A percentile compares a stretch with the other conserved stretches of the same genome.
Conservation (phyloP, 2,888 invertebrate genomes). For the Cetonia aurata region DNA sequence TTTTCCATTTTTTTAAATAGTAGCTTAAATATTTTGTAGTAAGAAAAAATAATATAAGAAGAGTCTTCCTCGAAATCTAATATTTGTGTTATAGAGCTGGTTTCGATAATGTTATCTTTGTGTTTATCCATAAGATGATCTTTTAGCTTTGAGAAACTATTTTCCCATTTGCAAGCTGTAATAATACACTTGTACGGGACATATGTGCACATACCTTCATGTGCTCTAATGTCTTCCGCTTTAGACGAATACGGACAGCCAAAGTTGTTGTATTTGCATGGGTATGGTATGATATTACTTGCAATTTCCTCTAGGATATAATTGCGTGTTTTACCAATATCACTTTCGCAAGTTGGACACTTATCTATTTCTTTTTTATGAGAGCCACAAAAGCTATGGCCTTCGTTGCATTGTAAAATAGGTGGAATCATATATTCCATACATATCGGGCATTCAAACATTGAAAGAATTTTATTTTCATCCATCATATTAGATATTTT, state of each 20-base stretch:
- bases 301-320: constrained; percentile 58
- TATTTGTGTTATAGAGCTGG: constrained; percentile 47
- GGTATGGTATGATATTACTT: constrained; percentile 56
- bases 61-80: constrained; percentile 45
- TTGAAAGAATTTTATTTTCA: constrained; percentile 38
- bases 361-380: constrained; percentile 55
- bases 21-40: constrained; percentile 56
- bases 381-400: constrained; percentile 60
- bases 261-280: constrained; percentile 56
- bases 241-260: constrained; percentile 52
- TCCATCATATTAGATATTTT: constrained; percentile 2
- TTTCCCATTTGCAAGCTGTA: constrained; percentile 50
- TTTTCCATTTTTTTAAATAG: constrained; percentile 52
- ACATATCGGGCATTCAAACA: too few relatives aligned
- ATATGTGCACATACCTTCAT: constrained; percentile 50
- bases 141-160: constrained; percentile 47
- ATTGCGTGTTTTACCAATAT: constrained; percentile 58
- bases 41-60: constrained; percentile 55
- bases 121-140: constrained; percentile 53
- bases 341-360: constrained; percentile 58
- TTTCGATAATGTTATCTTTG: constrained; percentile 57
- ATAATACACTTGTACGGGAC: constrained; percentile 51
- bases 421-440: too few relatives aligned
- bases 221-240: constrained; percentile 46
- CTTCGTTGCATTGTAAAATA: constrained; percentile 60